Evolutionary conservation across 2,113 vertebrate genomes (phyloP), one percentile per base, ranked within the genome.

Genomic region (Atlantisia rogersi): DNA sequence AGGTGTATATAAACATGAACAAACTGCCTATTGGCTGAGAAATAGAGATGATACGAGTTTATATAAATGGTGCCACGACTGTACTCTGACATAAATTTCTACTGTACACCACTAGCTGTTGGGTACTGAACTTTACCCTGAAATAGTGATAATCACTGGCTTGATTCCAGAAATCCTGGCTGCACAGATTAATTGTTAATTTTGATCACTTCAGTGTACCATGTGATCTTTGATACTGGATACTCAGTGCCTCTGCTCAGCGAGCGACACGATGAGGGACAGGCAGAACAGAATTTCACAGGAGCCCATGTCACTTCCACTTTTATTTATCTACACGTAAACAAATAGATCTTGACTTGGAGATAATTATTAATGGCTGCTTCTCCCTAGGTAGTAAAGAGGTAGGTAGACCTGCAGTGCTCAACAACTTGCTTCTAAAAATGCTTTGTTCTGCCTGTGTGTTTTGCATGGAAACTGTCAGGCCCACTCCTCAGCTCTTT

Each of bases 121-220:
- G 37, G 29, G 25, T n/a, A 37, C 37, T 29, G 22, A 88, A 91
- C 40, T 87, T 90, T 37, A 77, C 40, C 50, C 71, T 55, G 91
- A 58, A 62, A 22, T n/a, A 32, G 60, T 55, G 63, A 48, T 75
- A 82, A 65, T 67, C n/a, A 17, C 64, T 92, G 77, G 40, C 60
- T 15, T 14, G 52, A 29, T 46, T 77, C 86, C 88, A 55, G 91
- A 65, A 91, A 78, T 89, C 65, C 52, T 87, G 86, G 39, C 46
- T 82, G 42, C 24, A 12, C 12, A 39, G 74, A 69, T 95, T 67
- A 92, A 91, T 95, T 12, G 91, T 94, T 85, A 71, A 88, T 21
- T 92, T 82, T 70, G 46, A 85, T 89, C 86, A 73, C 22, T 85
- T 84, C 8, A 60, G 15, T 58, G 28, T 28, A 40, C 50, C 8